Base-by-base conservation (phyloP, 2,888 invertebrate genomes). In the Cacoxenus indagator region DNA sequence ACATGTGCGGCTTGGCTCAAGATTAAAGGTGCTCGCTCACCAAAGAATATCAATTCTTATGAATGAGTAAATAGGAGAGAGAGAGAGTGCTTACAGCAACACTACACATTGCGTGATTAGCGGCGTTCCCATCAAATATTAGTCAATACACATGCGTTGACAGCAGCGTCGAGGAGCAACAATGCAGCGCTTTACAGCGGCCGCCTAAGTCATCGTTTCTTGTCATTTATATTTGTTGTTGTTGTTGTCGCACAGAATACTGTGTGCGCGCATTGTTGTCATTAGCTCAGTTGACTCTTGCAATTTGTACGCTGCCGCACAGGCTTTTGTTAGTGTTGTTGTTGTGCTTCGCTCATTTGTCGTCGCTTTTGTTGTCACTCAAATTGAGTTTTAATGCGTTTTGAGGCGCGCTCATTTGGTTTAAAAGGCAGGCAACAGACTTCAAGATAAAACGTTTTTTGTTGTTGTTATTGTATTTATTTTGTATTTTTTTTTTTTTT, bases 371-470 rank as follows among this genome's bases (percentile, higher is more conserved):
- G 24, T 43, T 48, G 45, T 54, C 62, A 31, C 22, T 79, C 75
- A 78, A 82, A 80, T 80, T 77, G 81, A 80, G 77, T 81, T 80
- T 80, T 80, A 80, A 80, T 80, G 82, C 82, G 74, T 75, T 74
- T 68, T 67, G 73, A 73, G 73, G 69, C 69, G 65, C n/a, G 59
- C 43, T 59, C 69, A 48, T 46, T n/a, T n/a, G n/a, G n/a, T n/a
- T n/a, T 19, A 71, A 70, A 54, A 31, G 24, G 31, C 24, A 27
- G 48, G 48, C 48, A 5, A 9, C 17, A 51, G 51, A 22, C 51
- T 4, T 51, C 17, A 51, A 37, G 9, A 11, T 8, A 37, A 37
- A 14, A 8, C 14, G 37, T 37, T 37, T 24, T 31, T 37, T 19
- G 54, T 54, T 19, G 29, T 43, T 31, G 22, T 31, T 65, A 29